These are phyloP conservation scores for Enteromius afrohamiltoni DNA, from an alignment of 2,797 vertebrate genomes.

Conservation along the genomic window DNA sequence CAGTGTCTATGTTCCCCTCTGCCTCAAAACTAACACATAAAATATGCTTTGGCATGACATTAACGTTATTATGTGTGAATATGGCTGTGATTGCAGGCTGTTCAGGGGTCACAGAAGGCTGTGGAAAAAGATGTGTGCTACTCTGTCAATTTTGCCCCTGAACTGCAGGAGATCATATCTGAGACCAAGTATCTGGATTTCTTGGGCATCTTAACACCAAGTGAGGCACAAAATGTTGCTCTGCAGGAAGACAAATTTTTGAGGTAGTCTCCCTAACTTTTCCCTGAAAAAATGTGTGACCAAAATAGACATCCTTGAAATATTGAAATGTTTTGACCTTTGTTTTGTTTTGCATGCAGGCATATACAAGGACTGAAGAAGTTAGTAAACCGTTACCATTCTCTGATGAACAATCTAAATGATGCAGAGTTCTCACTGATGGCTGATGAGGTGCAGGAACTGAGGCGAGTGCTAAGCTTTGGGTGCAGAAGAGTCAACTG, in stretches of 20 bases:
- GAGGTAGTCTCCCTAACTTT: constrained; percentile 66
- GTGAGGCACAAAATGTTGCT: constrained; percentile 78
- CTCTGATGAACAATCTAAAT: constrained; percentile 77
- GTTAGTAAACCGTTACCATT: constrained; percentile 78
- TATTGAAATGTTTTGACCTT: neutral
- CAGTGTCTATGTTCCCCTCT: neutral
- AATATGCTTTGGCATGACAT: neutral
- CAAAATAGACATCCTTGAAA: neutral
- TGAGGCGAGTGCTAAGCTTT: constrained; percentile 75
- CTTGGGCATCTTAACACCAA: constrained; percentile 80
- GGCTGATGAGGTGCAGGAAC: constrained; percentile 74
- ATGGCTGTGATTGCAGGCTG: constrained; percentile 17
- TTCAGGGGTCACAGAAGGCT: constrained; percentile 51
- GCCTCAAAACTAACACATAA: neutral
- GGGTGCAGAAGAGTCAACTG: constrained; percentile 88
- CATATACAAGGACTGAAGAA: constrained; percentile 77
- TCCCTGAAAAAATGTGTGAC: neutral
- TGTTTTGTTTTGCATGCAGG: constrained; percentile 68
- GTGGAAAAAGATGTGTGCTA: constrained; percentile 66
- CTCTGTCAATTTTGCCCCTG: constrained; percentile 84
- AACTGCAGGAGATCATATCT: constrained; percentile 82
- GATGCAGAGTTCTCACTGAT: constrained; percentile 82
- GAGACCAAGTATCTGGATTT: constrained; percentile 86
- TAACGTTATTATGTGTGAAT: constrained; percentile 5
- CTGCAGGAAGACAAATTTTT: constrained; percentile 84